These are phyloP conservation scores for Portunus trituberculatus DNA, from an alignment of 1,140 invertebrate genomes.

Conservation along the genomic window DNA sequence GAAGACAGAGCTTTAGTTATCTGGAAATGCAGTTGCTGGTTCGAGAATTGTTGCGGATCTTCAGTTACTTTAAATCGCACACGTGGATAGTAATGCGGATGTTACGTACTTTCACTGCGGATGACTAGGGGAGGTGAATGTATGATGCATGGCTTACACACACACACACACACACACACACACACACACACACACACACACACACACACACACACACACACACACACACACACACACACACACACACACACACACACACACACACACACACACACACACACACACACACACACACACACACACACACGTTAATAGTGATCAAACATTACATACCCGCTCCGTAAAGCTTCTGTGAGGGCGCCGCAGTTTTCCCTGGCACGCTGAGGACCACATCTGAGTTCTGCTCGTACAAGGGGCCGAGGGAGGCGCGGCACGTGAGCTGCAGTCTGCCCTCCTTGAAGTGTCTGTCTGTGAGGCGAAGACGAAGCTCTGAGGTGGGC, in stretches of 20 bases:
- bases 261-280: slow-evolving; percentile 1
- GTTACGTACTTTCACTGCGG: too few species aligned
- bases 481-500: slow-evolving; percentile 40
- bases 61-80: too few species aligned
- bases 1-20: too few species aligned
- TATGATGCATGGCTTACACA: too few species aligned
- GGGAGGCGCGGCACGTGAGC: slow-evolving; percentile 48
- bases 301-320: background rate
- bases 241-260: background rate
- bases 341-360: slow-evolving; percentile 66
- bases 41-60: too few species aligned
- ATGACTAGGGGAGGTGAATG: too few species aligned
- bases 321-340: slow-evolving; percentile 29
- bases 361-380: slow-evolving; percentile 39
- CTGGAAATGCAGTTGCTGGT: too few species aligned
- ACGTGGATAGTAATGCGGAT: too few species aligned
- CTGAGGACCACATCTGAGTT: slow-evolving; percentile 18
- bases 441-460: slow-evolving; percentile 46
- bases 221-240: background rate
- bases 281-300: background rate
- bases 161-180: too few species aligned
- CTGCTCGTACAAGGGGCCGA: slow-evolving; percentile 48
- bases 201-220: slow-evolving; percentile 44
- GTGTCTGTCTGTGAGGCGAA: slow-evolving; percentile 31
- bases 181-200: background rate